Evolutionary conservation across 2,113 vertebrate genomes (phyloP), one percentile per base, ranked within the genome.

Genomic region (Amblyopsis rosae): DNA sequence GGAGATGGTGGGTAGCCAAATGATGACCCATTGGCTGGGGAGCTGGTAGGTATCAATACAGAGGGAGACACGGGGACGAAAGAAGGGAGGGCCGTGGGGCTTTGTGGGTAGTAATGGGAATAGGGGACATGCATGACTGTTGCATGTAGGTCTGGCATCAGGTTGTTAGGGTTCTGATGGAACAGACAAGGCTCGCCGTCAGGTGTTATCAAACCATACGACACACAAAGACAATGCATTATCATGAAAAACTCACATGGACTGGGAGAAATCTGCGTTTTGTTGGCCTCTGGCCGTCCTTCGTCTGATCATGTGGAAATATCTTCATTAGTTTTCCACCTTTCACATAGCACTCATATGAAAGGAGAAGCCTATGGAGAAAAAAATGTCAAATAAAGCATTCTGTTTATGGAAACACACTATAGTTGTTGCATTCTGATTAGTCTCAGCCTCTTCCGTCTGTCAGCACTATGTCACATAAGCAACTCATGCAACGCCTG

Each of bases 341-440:
- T 53, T 76, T 91, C 13, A 84, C 0, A n/a, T 93, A 84, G 61
- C 89, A 92, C 64, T 93, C 93, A 0, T 86, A 93, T 0, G 91
- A 85, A 56, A 93, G 84, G 9, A 93, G 87, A 11, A 93, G 74
- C 75, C 93, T 93, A 59, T 0, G 47, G 1, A 53, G 65, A 0
- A 13, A 45, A 3, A 45, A 1, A n/a, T 12, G n/a, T 47, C 11
- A 1, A 0, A n/a, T 13, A 57, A 17, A 61, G 35, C 9, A 56
- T 5, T 41, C 35, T 41, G 35, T 41, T 41, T 7, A 8, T 41
- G 60, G 12, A 19, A 1, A 35, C 6, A 9, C 6, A 35, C 26
- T 26, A 2, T 26, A 26, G 26, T 3, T 26, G 26, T 26, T 26
- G 26, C 26, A 26, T 26, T 26, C 26, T 26, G 26, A 26, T 26